These are phyloP conservation scores for Stegostoma tigrinum DNA, from an alignment of 2,113 vertebrate genomes.

Conservation along the genomic window DNA sequence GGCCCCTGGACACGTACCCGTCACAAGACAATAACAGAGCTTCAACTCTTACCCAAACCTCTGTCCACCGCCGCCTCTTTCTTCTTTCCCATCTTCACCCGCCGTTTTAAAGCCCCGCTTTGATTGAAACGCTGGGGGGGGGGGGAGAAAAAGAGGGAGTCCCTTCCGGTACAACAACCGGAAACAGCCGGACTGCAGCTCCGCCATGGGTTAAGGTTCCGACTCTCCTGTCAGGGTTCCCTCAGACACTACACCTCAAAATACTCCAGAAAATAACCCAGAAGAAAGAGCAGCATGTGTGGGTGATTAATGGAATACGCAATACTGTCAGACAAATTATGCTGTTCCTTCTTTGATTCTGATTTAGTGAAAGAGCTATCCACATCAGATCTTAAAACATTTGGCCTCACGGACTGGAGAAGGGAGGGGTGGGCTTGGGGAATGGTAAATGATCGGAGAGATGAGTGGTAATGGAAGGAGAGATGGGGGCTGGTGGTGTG, in stretches of 20 bases:
- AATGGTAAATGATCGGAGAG: no score
- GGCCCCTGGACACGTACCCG: background rate
- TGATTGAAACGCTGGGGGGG: background rate
- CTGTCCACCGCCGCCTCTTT: background rate
- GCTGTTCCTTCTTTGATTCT: background rate
- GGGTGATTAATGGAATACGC: background rate
- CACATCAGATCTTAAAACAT: background rate
- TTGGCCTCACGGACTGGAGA: background rate
- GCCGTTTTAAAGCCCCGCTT: background rate
- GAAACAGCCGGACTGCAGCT: background rate
- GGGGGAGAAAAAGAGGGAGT: background rate
- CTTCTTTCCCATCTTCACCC: conserved; percentile 17
- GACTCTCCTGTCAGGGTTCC: background rate
- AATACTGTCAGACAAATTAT: background rate
- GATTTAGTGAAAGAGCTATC: background rate
- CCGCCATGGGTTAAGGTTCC: background rate
- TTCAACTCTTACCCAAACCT: background rate
- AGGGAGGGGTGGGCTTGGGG: background rate
- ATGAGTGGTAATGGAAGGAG: no score
- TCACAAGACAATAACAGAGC: background rate
- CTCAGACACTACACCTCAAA: background rate
- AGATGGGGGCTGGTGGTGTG: no score
- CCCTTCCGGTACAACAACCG: background rate
- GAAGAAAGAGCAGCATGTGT: background rate
- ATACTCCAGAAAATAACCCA: background rate